Evolutionary conservation across 2,888 invertebrate genomes (phyloP), one percentile per base, ranked within the genome.

Genomic region (Chaetogeoica ovagalla): DNA sequence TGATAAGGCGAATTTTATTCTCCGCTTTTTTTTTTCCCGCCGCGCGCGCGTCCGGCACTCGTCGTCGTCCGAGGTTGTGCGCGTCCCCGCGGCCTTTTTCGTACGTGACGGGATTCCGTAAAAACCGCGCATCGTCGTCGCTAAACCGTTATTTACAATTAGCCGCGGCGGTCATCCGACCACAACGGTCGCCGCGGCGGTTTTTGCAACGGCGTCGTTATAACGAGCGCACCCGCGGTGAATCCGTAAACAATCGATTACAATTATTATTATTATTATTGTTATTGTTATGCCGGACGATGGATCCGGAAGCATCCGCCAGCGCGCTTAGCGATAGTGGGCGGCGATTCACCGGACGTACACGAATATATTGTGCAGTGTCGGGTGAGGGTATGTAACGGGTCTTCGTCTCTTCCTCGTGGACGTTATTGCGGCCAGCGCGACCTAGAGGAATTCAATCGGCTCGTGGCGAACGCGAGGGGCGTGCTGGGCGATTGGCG

Each of bases 131-230:
- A n/a, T n/a, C n/a, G 4, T 30, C 30, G 30, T 37, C 63, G 57
- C 65, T 57, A 59, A 76, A 76, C 69, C 59, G 77, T 79, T 79
- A 79, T 62, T 79, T 55, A 79, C 70, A 63, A 79, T 79, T 63
- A 79, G 69, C 43, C 60, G 48, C 30, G 23, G 30, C 15, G 57
- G 37, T 59, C n/a, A 23, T 13, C 72, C n/a, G 63, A n/a, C 19
- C n/a, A n/a, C 57, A 6, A 43, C 4, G 30, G 30, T 30, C 30
- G 2, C 30, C 2, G 30, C 30, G 30, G 30, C 30, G 2, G 30
- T 30, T 52, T 5, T 13, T 30, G 57, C 39, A 9, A 6, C 52
- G 17, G 21, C 39, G 75, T 59, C 68, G 76, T 57, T 69, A 68
- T 30, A 30, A 69, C 48, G 23, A 21, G 9, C 43, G 55, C 43